Percentiles rank a stretch among this genome's conserved stretches.
Evolutionary conservation across 2,797 vertebrate genomes (phyloP).

Genomic region (Moxostoma hubbsi): DNA sequence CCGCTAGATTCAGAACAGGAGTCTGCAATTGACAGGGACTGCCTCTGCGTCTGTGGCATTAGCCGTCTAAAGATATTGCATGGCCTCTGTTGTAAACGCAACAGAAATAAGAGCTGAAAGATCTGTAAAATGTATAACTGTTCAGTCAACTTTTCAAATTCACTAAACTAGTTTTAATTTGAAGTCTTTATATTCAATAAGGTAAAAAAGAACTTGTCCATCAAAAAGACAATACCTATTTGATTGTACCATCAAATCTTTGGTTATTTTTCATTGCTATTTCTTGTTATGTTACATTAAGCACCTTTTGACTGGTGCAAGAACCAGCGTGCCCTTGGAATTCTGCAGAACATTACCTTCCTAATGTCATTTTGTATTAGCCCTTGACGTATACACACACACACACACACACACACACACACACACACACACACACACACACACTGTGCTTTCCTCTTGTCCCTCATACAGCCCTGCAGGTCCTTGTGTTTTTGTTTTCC

Average conservation of each 20-base stretch:
- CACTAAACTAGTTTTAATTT: background rate
- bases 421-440: no score
- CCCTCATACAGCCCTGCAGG: conserved; percentile 30
- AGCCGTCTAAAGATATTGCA: conserved; percentile 28
- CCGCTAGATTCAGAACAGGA: conserved; percentile 22
- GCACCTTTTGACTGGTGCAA: background rate
- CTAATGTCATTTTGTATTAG: conserved; percentile 48
- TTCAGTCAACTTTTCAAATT: background rate
- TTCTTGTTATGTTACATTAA: background rate
- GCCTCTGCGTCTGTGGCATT: conserved; percentile 2
- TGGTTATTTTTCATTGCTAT: background rate
- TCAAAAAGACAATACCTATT: background rate
- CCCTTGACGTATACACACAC: conserved; percentile 48
- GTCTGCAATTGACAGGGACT: conserved; percentile 9
- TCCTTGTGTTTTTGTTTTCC: conserved; percentile 44
- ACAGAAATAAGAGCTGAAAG: conserved; percentile 9
- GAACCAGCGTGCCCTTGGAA: conserved; percentile 24
- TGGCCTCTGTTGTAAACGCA: background rate
- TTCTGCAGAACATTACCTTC: conserved; percentile 29
- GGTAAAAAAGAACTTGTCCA: background rate
- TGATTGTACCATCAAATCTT: no score
- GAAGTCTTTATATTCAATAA: background rate
- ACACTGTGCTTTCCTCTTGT: conserved; percentile 11
- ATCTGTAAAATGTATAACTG: background rate
- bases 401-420: no score